Percentiles rank a stretch among this genome's conserved stretches.
phyloP scores from a whole-genome alignment of 2,888 invertebrate species.

The Parthenolecanium corni region DNA sequence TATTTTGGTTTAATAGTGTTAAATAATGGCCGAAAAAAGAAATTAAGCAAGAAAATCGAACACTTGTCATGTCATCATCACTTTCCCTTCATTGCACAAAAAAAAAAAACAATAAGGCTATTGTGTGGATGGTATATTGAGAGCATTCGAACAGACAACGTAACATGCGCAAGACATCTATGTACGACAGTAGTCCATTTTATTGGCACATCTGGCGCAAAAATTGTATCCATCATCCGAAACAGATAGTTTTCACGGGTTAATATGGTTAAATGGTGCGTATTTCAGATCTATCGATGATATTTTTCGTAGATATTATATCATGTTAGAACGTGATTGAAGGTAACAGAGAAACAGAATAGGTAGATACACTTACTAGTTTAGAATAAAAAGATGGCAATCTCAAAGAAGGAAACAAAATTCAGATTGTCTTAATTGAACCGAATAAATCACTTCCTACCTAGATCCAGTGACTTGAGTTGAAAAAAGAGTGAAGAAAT shows the following conservation, averaged over 20 bases:
- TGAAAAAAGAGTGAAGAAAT: too few species aligned
- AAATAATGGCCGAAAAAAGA: conserved; percentile 4
- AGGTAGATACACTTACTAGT: background rate
- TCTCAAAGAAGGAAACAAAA: background rate
- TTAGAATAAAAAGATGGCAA: background rate
- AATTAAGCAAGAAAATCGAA: conserved; percentile 10
- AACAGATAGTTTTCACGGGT: conserved; percentile 24
- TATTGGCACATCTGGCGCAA: conserved; percentile 21
- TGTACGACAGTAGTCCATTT: conserved; percentile 3
- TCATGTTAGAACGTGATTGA: conserved; percentile 10
- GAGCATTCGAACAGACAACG: conserved; percentile 11
- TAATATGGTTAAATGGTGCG: conserved; percentile 18
- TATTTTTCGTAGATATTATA: conserved; percentile 21
- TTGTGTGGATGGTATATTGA: conserved; percentile 7
- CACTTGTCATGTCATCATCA: conserved; percentile 27
- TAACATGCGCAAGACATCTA: conserved; percentile 6
- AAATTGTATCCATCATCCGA: conserved; percentile 16
- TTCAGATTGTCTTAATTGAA: background rate
- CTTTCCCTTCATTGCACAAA: conserved; percentile 21
- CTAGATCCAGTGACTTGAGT: background rate
- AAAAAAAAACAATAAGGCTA: conserved; percentile 8
- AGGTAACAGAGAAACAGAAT: background rate
- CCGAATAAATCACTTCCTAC: background rate
- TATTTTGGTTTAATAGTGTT: background rate
- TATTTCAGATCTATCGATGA: conserved; percentile 5